phyloP scores from a whole-genome alignment of 2,888 invertebrate genomes.

The Melikaiella ostensackeni region DNA sequence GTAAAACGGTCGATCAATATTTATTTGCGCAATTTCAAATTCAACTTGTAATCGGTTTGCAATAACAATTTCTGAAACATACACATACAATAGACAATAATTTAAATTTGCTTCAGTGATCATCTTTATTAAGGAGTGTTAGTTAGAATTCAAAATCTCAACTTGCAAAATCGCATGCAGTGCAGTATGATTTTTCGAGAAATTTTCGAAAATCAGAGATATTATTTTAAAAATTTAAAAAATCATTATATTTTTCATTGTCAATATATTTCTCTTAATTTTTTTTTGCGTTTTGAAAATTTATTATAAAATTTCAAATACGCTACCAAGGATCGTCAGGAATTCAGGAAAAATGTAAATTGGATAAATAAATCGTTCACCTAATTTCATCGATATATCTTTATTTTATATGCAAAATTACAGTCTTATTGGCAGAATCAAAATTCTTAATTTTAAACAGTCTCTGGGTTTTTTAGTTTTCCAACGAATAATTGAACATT shows the following conservation, averaged over 20 bases:
- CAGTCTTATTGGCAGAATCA: neutral
- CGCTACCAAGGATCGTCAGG: neutral
- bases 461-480: neutral
- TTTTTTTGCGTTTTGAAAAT: no score
- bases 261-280: no score
- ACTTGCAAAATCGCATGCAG: neutral
- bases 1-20: neutral
- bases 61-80: neutral
- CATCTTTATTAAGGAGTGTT: neutral
- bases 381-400: neutral
- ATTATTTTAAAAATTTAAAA: no score
- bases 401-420: constrained; percentile 9
- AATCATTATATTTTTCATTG: no score
- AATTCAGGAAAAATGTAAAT: neutral
- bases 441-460: neutral
- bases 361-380: neutral
- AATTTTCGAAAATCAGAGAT: no score
- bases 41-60: neutral
- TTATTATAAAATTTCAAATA: no score
- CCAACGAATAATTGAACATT: constrained; percentile 1
- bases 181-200: neutral
- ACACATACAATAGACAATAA: neutral
- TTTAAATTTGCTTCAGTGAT: neutral
- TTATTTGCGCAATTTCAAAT: neutral
- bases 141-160: neutral